Base-by-base conservation (phyloP, 2,888 invertebrate species). In the Lacanobia wlatinum region DNA sequence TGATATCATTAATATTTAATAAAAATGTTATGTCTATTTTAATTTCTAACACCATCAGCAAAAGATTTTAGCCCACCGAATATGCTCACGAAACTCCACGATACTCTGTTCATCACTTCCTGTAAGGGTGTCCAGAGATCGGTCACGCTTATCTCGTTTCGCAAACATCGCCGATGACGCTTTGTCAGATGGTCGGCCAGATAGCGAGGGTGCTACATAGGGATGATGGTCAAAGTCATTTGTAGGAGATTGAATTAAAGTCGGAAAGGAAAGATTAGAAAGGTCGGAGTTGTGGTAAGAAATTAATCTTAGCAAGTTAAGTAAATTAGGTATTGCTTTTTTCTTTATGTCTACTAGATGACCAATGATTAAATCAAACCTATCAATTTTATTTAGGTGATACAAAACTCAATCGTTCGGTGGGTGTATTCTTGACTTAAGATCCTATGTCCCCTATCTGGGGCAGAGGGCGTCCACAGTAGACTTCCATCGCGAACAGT, bases 111-210 rank as follows among this genome's bases (percentile, higher is more conserved):
- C 71, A 23, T 73, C 73, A 86, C 84, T 88, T 91, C 90, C 89
- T 88, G 87, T 73, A 81, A 87, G 91, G 90, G 90, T 84, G 90
- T 87, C 87, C 90, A 87, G 83, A 92, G 93, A 92, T 92, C 90
- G 91, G 92, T 93, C 93, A 91, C 90, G 92, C 92, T 93, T 92
- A 93, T 93, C 93, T 93, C 85, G 80, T 85, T 84, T 82, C 88
- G 92, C 89, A 94, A 94, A 93, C 93, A 94, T 91, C 78, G 86
- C 86, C 86, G 89, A 88, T 89, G 91, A 91, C 88, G 90, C 87
- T 78, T 80, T 73, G 90, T 87, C 91, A 89, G 90, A 90, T 90
- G 82, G 87, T 73, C 84, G 83, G 80, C 78, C 82, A 87, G 89
- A 88, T 88, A 85, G 75, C 74, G 64, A 83, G 88, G 88, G 82